Evolutionary conservation across 2,888 invertebrate genomes (phyloP).

Genomic region (Acleris laterana): DNA sequence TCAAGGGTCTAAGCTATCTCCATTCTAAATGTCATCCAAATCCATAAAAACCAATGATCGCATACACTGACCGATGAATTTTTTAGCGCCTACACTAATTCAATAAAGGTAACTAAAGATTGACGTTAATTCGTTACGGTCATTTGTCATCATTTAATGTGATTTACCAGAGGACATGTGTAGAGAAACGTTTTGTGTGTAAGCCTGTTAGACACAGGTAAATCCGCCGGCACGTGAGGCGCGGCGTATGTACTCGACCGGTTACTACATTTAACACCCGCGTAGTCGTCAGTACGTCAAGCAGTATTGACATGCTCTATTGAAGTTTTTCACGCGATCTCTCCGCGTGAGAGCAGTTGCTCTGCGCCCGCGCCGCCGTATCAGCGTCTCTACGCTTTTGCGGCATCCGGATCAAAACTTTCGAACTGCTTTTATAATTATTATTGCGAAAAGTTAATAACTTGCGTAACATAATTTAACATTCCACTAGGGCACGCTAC

Average conservation of each 20-base stretch:
- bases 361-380: conserved; percentile 65
- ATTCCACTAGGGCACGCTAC: conserved; percentile 34
- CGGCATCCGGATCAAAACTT: conserved; percentile 13
- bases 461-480: conserved; percentile 25
- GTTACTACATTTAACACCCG: conserved; percentile 25
- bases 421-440: conserved; percentile 17
- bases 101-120: too few relatives aligned
- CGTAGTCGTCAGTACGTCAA: conserved; percentile 39
- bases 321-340: conserved; percentile 81
- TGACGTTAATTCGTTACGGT: too few relatives aligned
- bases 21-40: too few relatives aligned
- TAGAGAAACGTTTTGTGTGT: conserved; percentile 9
- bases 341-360: conserved; percentile 78
- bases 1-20: too few relatives aligned
- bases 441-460: conserved; percentile 22
- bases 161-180: conserved; percentile 3
- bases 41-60: too few relatives aligned
- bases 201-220: conserved; percentile 18
- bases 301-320: conserved; percentile 70
- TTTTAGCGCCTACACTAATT: too few relatives aligned
- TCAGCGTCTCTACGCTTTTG: conserved; percentile 58
- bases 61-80: too few relatives aligned
- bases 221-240: conserved; percentile 18
- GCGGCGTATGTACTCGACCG: conserved; percentile 5
- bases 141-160: conserved; percentile 10